phyloP scores from a whole-genome alignment of 2,888 invertebrate genomes.

The Lepidonotus clava region DNA sequence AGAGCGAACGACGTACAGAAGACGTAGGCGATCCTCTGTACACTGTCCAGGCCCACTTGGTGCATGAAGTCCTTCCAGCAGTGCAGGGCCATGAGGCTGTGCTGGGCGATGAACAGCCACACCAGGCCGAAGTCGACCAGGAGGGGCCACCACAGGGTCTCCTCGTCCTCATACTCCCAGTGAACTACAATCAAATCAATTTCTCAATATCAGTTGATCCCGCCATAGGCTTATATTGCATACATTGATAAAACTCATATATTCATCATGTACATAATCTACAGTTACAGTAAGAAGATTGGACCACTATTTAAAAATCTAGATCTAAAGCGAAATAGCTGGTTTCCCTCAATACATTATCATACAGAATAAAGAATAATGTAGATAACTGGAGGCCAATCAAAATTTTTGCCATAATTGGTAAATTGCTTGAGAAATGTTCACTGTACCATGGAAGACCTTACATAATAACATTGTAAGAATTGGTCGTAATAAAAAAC shows the following conservation, averaged over 20 bases:
- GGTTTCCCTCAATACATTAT: no score
- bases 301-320: no score
- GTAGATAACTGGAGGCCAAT: no score
- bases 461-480: no score
- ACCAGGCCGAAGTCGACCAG: conserved; percentile 16
- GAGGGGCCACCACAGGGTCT: conserved; percentile 32
- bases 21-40: conserved; percentile 8
- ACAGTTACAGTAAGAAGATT: not conserved
- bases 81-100: conserved; percentile 36
- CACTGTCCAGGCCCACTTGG: not conserved
- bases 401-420: no score
- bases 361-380: not conserved
- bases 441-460: no score
- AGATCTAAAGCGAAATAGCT: no score
- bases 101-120: conserved; percentile 44
- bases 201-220: not conserved
- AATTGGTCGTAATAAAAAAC: no score
- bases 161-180: conserved; percentile 29
- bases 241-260: not conserved
- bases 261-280: not conserved
- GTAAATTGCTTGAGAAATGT: no score
- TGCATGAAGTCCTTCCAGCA: conserved; percentile 27
- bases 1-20: not conserved
- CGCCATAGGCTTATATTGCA: not conserved
- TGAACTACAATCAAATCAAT: not conserved